Evolutionary conservation across 2,888 invertebrate species (phyloP).

Genomic region (Dioctria linearis): DNA sequence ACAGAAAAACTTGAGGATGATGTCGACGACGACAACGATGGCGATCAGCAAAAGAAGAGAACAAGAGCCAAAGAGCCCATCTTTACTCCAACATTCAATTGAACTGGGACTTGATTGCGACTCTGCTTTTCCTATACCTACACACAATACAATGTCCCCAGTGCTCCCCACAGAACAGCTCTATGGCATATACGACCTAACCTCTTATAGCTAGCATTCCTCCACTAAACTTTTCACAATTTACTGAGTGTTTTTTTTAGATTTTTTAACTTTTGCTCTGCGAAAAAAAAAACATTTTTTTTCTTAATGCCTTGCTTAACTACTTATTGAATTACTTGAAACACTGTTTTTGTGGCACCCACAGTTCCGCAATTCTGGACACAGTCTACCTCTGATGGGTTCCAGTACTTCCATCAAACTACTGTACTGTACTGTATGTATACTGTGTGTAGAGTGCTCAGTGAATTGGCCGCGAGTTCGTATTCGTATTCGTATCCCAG

Average conservation of each 20-base stretch:
- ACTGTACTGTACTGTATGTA: neutral
- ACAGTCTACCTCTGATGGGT: neutral
- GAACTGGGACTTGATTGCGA: conserved; percentile 21
- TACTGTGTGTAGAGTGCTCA: no score
- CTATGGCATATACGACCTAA: no score
- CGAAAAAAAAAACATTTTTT: conserved; percentile 20
- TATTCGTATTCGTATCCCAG: conserved; percentile 6
- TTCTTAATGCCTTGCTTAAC: conserved; percentile 11
- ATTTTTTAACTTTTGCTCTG: neutral
- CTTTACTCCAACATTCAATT: conserved; percentile 20
- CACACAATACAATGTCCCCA: neutral
- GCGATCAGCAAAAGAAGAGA: conserved; percentile 37
- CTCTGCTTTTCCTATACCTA: conserved; percentile 11
- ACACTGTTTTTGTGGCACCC: neutral
- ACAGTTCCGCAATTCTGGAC: no score
- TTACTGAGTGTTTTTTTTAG: no score
- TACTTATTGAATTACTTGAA: conserved; percentile 29
- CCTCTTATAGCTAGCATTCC: no score
- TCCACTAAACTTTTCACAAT: no score
- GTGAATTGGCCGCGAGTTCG: conserved; percentile 21
- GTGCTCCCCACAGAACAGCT: neutral
- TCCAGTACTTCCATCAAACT: conserved; percentile 24
- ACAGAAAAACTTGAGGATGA: conserved; percentile 29
- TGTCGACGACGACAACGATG: neutral
- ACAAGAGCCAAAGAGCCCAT: conserved; percentile 37